phyloP scores from a whole-genome alignment of 1,140 invertebrate species.

The Drosophila arizonae region DNA sequence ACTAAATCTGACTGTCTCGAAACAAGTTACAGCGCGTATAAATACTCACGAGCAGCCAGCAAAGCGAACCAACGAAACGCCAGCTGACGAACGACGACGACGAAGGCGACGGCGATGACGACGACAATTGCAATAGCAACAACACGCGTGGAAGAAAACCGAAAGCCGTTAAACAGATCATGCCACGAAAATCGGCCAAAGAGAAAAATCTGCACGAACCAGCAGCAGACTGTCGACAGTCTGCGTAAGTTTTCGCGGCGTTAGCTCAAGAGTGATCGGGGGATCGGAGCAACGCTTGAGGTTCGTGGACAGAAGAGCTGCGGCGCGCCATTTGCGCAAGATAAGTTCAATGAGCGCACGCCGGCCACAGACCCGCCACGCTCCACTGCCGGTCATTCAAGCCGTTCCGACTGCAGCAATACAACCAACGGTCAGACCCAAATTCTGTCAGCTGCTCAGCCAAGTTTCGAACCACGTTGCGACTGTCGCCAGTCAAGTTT shows the following conservation, averaged over 20 bases:
- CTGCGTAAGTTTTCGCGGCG: conserved; percentile 39
- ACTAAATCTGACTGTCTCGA: conserved; percentile 75
- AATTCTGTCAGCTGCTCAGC: conserved; percentile 27
- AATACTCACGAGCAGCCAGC: conserved; percentile 51
- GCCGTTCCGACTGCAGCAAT: conserved; percentile 7
- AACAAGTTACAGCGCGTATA: conserved; percentile 75
- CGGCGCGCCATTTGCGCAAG: conserved; percentile 66
- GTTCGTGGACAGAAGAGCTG: not conserved
- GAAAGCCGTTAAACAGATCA: conserved; percentile 80
- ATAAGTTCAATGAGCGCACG: conserved; percentile 72
- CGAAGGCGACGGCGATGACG: conserved; percentile 37
- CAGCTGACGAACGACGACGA: conserved; percentile 22
- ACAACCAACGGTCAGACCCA: conserved; percentile 14
- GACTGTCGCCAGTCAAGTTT: conserved; percentile 28
- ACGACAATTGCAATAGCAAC: conserved; percentile 34
- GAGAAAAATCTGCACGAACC: conserved; percentile 75
- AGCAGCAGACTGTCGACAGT: conserved; percentile 20
- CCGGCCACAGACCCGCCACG: conserved; percentile 55
- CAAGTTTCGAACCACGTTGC: conserved; percentile 22
- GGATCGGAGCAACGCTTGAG: not conserved
- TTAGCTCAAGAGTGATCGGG: not conserved
- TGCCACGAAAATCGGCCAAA: conserved; percentile 78
- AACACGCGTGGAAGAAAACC: conserved; percentile 62
- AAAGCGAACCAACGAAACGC: conserved; percentile 9
- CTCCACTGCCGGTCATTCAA: conserved; percentile 49